A percentile compares a stretch with the other conserved stretches of the same genome.
Evolutionary conservation across 2,797 vertebrate species (phyloP).

Genomic region (Salmo trutta): DNA sequence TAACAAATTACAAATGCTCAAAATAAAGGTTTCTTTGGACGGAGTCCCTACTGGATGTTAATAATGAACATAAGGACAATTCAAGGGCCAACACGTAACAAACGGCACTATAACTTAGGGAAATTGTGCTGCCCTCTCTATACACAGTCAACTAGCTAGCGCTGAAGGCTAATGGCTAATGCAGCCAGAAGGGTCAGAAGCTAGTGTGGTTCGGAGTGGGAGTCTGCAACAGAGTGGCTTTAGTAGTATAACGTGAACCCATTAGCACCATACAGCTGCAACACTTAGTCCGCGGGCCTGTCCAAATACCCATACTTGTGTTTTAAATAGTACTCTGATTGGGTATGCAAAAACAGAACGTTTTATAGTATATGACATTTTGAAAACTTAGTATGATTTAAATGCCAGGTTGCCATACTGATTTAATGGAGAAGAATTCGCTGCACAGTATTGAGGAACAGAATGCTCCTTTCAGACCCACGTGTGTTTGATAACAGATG

Average conservation of each 20-base stretch:
- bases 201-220: conserved; percentile 11
- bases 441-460: neutral
- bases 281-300: neutral
- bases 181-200: neutral
- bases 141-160: neutral
- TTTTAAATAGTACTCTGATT: neutral
- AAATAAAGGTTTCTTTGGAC: neutral
- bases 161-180: neutral
- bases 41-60: neutral
- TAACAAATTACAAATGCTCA: neutral
- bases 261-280: conserved; percentile 41
- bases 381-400: neutral
- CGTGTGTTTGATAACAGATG: neutral
- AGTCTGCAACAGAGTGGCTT: conserved; percentile 25
- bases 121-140: neutral
- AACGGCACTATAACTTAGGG: neutral
- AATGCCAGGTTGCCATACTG: neutral
- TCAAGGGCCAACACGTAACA: neutral
- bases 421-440: neutral
- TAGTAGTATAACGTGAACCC: conserved; percentile 39
- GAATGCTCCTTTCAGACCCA: neutral
- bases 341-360: too few species aligned
- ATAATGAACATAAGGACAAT: neutral
- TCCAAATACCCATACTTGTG: neutral
- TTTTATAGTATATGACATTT: neutral